A percentile compares a stretch with the other conserved stretches of the same genome.
Evolutionary conservation across 1,140 invertebrate genomes (phyloP).

Genomic region (Glossosoma conforme): DNA sequence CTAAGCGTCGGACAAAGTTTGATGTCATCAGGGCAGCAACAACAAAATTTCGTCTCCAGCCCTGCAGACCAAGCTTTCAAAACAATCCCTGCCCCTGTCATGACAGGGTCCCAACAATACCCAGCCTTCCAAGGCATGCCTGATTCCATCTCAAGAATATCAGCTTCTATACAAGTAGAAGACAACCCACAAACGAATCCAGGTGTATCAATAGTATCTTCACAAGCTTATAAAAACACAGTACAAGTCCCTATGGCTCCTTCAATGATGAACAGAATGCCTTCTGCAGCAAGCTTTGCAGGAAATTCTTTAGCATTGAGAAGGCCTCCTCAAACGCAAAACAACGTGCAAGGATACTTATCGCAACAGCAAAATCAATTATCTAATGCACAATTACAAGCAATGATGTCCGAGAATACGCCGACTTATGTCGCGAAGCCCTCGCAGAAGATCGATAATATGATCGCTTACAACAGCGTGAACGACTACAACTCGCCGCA

Average conservation of each 20-base stretch:
- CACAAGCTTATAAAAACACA: conserved; percentile 37
- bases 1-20: conserved; percentile 10
- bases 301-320: conserved; percentile 34
- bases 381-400: conserved; percentile 7
- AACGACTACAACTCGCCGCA: conserved; percentile 40
- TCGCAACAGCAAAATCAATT: too few species aligned
- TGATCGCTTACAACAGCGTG: conserved; percentile 41
- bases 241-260: conserved; percentile 33
- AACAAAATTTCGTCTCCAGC: conserved; percentile 10
- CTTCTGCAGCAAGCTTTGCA: conserved; percentile 27
- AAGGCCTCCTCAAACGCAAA: conserved; percentile 28
- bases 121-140: conserved; percentile 48
- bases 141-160: conserved; percentile 42
- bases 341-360: neutral
- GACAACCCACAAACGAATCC: conserved; percentile 38
- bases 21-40: conserved; percentile 3
- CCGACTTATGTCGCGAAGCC: conserved; percentile 36
- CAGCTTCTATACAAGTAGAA: conserved; percentile 42
- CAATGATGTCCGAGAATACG: conserved; percentile 22
- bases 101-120: conserved; percentile 34
- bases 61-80: conserved; percentile 32
- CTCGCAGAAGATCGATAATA: conserved; percentile 43
- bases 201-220: conserved; percentile 39
- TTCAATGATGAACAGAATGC: conserved; percentile 29
- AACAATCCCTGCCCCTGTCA: conserved; percentile 35